These are phyloP conservation scores for Pachypanchax playfairii DNA, from an alignment of 2,113 vertebrate species.

Conservation along the genomic window DNA sequence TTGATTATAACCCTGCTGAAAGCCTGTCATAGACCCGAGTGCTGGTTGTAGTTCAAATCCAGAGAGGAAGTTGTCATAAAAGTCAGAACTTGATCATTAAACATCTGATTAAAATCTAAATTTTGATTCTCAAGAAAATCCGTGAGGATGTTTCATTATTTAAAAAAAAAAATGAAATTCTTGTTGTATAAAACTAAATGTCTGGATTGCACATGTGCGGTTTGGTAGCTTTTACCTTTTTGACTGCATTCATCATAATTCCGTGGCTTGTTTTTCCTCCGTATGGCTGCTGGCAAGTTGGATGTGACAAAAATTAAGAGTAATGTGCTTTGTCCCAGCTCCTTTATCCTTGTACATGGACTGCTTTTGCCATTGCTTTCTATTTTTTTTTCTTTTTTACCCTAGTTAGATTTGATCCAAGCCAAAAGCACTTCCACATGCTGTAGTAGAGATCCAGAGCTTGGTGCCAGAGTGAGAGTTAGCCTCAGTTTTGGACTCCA, in stretches of 20 bases:
- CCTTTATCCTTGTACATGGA: slow-evolving; percentile 33
- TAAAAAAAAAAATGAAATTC: slow-evolving; percentile 31
- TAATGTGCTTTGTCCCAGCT: slow-evolving; percentile 67
- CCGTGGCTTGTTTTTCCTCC: slow-evolving; percentile 62
- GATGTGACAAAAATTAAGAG: slow-evolving; percentile 74
- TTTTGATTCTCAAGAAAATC: background rate
- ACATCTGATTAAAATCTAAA: background rate
- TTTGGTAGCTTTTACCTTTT: slow-evolving; percentile 44
- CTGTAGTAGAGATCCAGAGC: slow-evolving; percentile 56
- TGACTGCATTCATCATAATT: slow-evolving; percentile 72
- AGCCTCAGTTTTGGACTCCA: slow-evolving; percentile 58
- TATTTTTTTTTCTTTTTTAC: slow-evolving; percentile 9
- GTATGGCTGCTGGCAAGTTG: slow-evolving; percentile 55
- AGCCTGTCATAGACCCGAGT: slow-evolving; percentile 50
- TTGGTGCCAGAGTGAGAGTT: slow-evolving; percentile 59
- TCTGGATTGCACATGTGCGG: slow-evolving; percentile 36
- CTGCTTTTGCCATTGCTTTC: slow-evolving; percentile 37
- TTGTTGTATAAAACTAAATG: slow-evolving; percentile 42
- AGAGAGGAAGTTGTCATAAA: slow-evolving; percentile 17
- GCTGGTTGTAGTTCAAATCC: slow-evolving; percentile 12
- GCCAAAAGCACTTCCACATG: slow-evolving; percentile 80
- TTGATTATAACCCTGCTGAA: slow-evolving; percentile 68
- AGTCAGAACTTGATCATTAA: too few relatives aligned
- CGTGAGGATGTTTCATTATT: slow-evolving; percentile 49
- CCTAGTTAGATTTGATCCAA: slow-evolving; percentile 29